Base-by-base conservation (phyloP, 2,113 vertebrate species). In the Miniopterus natalensis region DNA sequence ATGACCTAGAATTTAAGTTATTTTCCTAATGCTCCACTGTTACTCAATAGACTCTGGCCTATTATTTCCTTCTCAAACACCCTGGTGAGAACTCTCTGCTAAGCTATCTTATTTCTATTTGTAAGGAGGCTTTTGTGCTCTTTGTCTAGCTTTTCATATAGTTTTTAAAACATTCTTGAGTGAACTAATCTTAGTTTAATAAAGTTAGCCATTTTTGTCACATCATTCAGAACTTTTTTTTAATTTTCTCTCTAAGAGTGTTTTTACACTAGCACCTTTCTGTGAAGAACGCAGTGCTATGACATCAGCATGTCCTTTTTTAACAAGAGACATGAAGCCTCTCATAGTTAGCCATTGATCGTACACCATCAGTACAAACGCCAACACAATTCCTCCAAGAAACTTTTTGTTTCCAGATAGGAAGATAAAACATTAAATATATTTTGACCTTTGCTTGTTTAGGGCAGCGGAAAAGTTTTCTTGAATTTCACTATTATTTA, bases 201-300 rank as follows among this genome's bases (percentile, higher is more conserved):
- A 73, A 49, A 86, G 31, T 74, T 85, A 91, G 47, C 27, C 61
- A 71, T 57, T 92, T 95, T 90, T 87, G n/a, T 51, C 75, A 31
- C 23, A 47, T 84, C 55, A 61, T 81, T 49, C 8, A 80, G 36
- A 25, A 61, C n/a, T 81, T 83, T 86, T 40, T 25, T 66, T 59
- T 8, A 4, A 63, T 71, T 86, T 94, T 6, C 65, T 65, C 20
- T 85, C 27, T 1, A 10, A 65, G 71, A 49, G 47, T 27, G n/a
- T 65, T 89, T 86, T 89, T 55, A 79, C 0, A 40, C 45, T 20
- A 59, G 40, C 5, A 47, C 3, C n/a, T 78, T 2, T 96, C 45
- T 86, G 31, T 86, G 49, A 57, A 70, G 53, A 85, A 70, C 65
- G 3, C 8, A 78, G 63, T 77, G 2, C 73, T 68, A 36, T 5